Conservation (phyloP, 1,140 invertebrate genomes). For the Aethina tumida region DNA sequence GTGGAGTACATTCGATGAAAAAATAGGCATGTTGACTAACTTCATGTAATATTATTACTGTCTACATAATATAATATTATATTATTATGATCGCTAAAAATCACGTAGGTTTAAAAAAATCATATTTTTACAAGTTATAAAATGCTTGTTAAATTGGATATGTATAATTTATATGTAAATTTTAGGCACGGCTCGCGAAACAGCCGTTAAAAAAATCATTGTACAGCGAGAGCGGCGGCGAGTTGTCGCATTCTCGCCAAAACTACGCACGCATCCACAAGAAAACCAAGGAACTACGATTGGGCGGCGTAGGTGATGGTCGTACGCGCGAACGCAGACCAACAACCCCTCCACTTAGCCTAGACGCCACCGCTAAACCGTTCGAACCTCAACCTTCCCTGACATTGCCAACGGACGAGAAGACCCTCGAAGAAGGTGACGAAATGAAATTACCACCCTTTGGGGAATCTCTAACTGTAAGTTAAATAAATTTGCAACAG, state of each 20-base stretch:
- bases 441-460: too few species aligned
- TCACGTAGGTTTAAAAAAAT: too few species aligned
- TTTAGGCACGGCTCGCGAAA: background rate
- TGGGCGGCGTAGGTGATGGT: slow-evolving; percentile 6
- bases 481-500: background rate
- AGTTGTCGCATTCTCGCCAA: slow-evolving; percentile 18
- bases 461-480: slow-evolving; percentile 11
- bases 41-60: too few species aligned
- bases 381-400: background rate
- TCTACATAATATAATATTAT: too few species aligned
- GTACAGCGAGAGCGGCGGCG: slow-evolving; percentile 18
- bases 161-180: too few species aligned
- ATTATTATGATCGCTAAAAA: too few species aligned
- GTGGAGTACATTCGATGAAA: too few species aligned
- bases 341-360: background rate
- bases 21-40: too few species aligned
- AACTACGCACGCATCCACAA: slow-evolving; percentile 21
- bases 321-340: slow-evolving; percentile 1
- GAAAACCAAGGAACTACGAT: slow-evolving; percentile 7
- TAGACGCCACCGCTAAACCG: background rate
- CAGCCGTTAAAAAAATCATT: slow-evolving; percentile 2
- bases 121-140: too few species aligned
- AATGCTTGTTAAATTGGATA: too few species aligned
- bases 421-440: slow-evolving; percentile 1
- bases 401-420: background rate